Conservation (phyloP, 2,888 invertebrate genomes). For the Trileptium ribeirensis region DNA sequence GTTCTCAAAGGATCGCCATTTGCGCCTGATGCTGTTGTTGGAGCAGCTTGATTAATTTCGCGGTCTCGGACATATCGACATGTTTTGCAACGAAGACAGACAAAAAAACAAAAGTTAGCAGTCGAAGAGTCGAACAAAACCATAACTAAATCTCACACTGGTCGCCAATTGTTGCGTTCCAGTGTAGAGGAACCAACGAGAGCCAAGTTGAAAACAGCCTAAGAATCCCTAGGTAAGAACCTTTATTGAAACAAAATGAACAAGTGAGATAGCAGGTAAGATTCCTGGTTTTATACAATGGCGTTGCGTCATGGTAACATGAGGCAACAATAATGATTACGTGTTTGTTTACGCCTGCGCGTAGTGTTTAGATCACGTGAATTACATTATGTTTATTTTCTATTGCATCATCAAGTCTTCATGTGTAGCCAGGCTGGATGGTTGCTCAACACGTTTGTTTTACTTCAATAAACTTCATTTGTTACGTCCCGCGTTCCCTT, state of each 20-base stretch:
- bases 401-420: background rate
- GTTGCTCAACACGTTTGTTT: background rate
- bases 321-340: background rate
- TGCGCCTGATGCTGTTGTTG: no score
- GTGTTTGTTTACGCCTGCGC: background rate
- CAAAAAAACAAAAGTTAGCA: no score
- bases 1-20: no score
- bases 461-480: no score
- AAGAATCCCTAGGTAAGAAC: background rate
- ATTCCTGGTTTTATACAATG: background rate
- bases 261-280: background rate
- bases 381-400: background rate
- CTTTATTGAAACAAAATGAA: background rate
- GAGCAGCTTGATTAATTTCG: no score
- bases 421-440: background rate
- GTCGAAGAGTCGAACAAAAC: no score
- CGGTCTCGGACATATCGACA: no score
- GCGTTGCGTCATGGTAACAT: background rate
- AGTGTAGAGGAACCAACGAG: background rate
- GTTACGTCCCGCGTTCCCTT: no score
- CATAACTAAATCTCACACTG: no score
- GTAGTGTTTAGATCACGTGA: background rate
- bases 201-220: background rate
- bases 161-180: background rate
- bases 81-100: no score